Conservation (phyloP, 2,797 vertebrate genomes). For the Halcyon smyrnensis region DNA sequence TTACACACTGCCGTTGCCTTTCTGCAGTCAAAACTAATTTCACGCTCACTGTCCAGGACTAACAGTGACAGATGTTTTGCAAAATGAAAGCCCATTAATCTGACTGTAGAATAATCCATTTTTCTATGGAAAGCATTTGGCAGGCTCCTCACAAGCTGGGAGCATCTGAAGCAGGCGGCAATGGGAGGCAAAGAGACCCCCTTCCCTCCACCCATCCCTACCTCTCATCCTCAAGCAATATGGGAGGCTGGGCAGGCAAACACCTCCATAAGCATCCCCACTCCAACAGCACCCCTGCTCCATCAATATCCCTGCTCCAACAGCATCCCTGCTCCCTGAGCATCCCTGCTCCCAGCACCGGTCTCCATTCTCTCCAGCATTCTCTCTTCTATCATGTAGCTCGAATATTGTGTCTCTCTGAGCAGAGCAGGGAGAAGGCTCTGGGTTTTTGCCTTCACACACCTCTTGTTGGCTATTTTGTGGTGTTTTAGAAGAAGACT, state of each 20-base stretch:
- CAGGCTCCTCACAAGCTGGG: constrained; percentile 27
- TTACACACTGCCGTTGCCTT: constrained; percentile 8
- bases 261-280: background rate
- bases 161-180: constrained; percentile 30
- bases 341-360: too few relatives aligned
- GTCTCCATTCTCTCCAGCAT: background rate
- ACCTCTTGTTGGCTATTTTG: too few relatives aligned
- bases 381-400: background rate
- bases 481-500: background rate
- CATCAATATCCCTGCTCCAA: background rate
- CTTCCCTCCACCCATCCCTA: background rate
- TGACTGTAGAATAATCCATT: constrained; percentile 80
- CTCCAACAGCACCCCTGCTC: background rate
- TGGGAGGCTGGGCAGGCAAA: background rate
- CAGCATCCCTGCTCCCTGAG: too few relatives aligned
- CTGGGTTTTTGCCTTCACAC: background rate
- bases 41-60: constrained; percentile 79
- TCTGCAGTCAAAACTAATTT: constrained; percentile 79
- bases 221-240: background rate
- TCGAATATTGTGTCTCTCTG: background rate
- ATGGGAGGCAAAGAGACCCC: background rate
- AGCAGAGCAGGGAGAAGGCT: background rate
- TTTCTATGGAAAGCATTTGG: constrained; percentile 71
- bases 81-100: constrained; percentile 82
- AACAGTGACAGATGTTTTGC: constrained; percentile 83